Percentiles rank a stretch among this genome's conserved stretches.
phyloP scores from a whole-genome alignment of 92 coral and sea anemone species.

The Zoanthus sansibaricus region DNA sequence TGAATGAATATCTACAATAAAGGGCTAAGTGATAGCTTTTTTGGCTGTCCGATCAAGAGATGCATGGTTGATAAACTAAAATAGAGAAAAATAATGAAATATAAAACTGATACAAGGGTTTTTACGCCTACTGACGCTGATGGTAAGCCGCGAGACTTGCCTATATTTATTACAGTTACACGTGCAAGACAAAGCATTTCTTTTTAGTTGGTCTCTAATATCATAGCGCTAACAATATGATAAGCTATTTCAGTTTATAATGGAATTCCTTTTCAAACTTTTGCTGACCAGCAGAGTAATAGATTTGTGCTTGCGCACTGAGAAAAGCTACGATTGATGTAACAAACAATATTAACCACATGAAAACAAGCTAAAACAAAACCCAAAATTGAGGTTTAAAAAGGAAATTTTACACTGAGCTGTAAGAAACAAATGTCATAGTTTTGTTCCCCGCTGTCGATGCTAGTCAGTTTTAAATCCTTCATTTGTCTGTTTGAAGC shows the following conservation, averaged over 20 bases:
- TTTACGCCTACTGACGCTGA: constrained; percentile 4
- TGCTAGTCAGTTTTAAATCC: too few relatives aligned
- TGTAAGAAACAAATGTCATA: too few relatives aligned
- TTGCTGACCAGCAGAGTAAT: neutral
- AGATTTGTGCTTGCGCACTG: constrained; percentile 28
- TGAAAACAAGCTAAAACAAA: neutral
- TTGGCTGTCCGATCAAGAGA: neutral
- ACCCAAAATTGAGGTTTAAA: neutral
- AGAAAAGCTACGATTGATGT: neutral
- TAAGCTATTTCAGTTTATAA: neutral
- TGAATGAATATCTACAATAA: constrained; percentile 10
- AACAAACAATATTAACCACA: neutral
- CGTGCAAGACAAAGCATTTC: neutral
- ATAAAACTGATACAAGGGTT: neutral
- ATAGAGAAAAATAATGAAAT: neutral
- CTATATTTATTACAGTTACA: constrained; percentile 7
- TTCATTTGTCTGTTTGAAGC: too few relatives aligned
- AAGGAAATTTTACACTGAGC: neutral
- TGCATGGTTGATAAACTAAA: neutral
- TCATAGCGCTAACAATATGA: constrained; percentile 8
- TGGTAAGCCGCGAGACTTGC: neutral
- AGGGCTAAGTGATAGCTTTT: constrained; percentile 9
- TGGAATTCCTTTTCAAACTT: constrained; percentile 35
- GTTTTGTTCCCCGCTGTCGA: too few relatives aligned
- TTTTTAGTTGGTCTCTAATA: constrained; percentile 9